Evolutionary conservation across 2,113 vertebrate species (phyloP).

Genomic region (Myodes glareolus): DNA sequence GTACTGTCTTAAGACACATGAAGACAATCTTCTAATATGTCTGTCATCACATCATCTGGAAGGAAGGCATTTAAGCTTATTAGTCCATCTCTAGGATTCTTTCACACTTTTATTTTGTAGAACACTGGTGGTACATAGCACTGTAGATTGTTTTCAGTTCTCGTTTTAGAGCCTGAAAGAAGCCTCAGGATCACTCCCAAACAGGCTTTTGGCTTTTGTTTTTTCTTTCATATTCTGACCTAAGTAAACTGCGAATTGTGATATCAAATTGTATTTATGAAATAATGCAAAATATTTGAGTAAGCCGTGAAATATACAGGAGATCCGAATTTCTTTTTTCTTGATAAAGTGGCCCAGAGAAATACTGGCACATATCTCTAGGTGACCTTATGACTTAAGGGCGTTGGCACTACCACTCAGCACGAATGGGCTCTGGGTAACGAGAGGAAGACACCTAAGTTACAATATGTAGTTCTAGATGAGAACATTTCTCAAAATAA

Average conservation of each 20-base stretch:
- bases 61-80: slow-evolving; percentile 2
- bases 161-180: neutral
- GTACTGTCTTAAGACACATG: neutral
- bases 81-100: neutral
- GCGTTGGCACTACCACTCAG: neutral
- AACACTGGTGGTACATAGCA: neutral
- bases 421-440: neutral
- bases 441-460: neutral
- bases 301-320: neutral
- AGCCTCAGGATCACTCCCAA: neutral
- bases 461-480: neutral
- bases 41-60: neutral
- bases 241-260: neutral
- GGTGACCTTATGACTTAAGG: neutral
- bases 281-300: neutral
- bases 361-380: neutral
- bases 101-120: neutral
- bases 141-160: neutral
- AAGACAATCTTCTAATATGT: neutral
- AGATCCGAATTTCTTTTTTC: neutral
- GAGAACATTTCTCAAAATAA: neutral
- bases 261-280: neutral
- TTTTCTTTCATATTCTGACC: neutral
- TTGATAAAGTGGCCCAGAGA: neutral
- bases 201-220: neutral